Conservation (phyloP, 53 echinoderm and acorn worm species). For the Glandiceps talaboti region DNA sequence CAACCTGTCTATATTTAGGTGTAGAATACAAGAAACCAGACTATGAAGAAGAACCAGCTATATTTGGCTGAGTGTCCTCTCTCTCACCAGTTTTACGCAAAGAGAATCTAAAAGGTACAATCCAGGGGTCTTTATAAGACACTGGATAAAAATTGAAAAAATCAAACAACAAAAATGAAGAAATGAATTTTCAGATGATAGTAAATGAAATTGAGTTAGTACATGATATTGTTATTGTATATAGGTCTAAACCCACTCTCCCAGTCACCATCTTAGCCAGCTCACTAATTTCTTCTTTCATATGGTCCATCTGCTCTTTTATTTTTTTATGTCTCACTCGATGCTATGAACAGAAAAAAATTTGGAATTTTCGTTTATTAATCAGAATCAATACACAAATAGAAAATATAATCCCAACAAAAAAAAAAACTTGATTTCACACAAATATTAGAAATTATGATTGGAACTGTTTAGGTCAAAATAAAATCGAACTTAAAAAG, state of each 20-base stretch:
- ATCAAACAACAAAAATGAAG: not conserved
- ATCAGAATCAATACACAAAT: too few relatives aligned
- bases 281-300: not conserved
- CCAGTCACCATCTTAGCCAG: not conserved
- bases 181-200: not conserved
- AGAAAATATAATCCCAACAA: too few relatives aligned
- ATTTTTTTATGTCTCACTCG: not conserved
- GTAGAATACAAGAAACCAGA: too few relatives aligned
- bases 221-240: not conserved
- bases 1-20: too few relatives aligned
- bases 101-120: not conserved
- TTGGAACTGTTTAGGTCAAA: too few relatives aligned
- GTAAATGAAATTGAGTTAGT: not conserved
- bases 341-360: not conserved
- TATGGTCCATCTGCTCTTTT: not conserved
- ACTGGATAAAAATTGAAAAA: not conserved
- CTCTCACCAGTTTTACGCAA: not conserved
- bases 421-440: too few relatives aligned
- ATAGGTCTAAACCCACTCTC: not conserved
- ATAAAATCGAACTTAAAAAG: too few relatives aligned
- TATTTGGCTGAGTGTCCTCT: too few relatives aligned
- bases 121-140: slow-evolving; percentile 6
- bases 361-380: too few relatives aligned
- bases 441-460: too few relatives aligned
- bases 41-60: too few relatives aligned